phyloP scores from a whole-genome alignment of 1,140 invertebrate species.

The Octopus bimaculoides region DNA sequence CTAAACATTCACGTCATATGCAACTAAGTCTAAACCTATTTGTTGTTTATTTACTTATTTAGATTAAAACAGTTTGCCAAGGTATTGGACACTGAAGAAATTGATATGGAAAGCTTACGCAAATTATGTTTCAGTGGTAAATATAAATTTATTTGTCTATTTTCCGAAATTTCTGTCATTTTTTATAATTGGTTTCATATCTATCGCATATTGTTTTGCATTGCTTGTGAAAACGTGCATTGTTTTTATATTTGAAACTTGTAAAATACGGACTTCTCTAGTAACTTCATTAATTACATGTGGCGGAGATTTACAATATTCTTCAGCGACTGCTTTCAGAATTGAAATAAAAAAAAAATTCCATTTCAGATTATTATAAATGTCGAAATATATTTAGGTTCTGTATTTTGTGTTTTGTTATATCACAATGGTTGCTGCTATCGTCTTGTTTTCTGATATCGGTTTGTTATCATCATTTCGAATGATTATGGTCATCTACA shows the following conservation, averaged over 20 bases:
- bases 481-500: too few relatives aligned
- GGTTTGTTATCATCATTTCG: too few relatives aligned
- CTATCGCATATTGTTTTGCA: not conserved
- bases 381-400: too few relatives aligned
- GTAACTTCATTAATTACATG: not conserved
- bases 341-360: too few relatives aligned
- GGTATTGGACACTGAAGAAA: conserved; percentile 30
- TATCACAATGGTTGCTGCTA: too few relatives aligned
- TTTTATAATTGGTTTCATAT: not conserved
- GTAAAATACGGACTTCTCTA: not conserved
- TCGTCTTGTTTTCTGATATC: too few relatives aligned
- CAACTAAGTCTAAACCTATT: not conserved
- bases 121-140: conserved; percentile 39
- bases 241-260: not conserved
- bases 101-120: conserved; percentile 36
- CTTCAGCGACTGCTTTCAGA: too few relatives aligned
- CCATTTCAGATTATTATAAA: too few relatives aligned
- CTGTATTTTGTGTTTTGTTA: too few relatives aligned
- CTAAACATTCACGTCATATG: too few relatives aligned
- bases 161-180: not conserved
- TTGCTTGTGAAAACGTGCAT: not conserved
- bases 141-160: conserved; percentile 8
- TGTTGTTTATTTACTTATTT: conserved; percentile 21
- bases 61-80: conserved; percentile 36
- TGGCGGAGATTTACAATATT: not conserved